Evolutionary conservation across 2,113 vertebrate genomes (phyloP), one percentile per base, ranked within the genome.

Genomic region (Smithornis capensis): DNA sequence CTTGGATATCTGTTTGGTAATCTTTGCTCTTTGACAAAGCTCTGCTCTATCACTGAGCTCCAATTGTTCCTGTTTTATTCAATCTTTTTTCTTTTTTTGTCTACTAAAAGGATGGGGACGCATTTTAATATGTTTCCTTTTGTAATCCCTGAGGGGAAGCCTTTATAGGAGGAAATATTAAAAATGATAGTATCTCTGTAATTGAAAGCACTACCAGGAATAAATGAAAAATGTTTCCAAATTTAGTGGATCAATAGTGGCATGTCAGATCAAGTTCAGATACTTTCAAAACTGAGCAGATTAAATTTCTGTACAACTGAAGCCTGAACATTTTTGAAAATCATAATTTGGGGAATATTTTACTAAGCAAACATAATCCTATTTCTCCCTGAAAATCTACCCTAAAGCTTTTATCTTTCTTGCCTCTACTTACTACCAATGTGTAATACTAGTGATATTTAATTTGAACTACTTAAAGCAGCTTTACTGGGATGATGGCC

Each of bases 121-220:
- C 23, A 57, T 92, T 95, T 96, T 95, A 92, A 93, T 91, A 85
- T 59, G 18, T 23, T 82, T 81, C 50, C 35, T 56, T 93, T 78
- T 88, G 77, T 91, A 94, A 86, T 85, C 82, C 91, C 86, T 71
- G 60, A 83, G 65, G 91, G 71, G 13, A 89, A 93, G 42, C 74
- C 84, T 86, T 92, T 94, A 70, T 60, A 90, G 55, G 35, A 86
- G 47, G 57, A 73, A 95, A 96, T 93, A 95, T 89, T 96, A 65
- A 96, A 88, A 84, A 76, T 83, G 29, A 96, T 95, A 95, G 60
- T 83, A 93, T 96, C 91, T 89, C n/a, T 91, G 50, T 96, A 95
- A 94, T 91, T 95, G 94, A 96, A 96, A 93, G 71, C 59, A 76
- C 75, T 91, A 93, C 76, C 76, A 86, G 49, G 44, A 88, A 82